Evolutionary conservation across 2,888 invertebrate species (phyloP), one percentile per base, ranked within the genome.

Genomic region (Ormyrus thymus): DNA sequence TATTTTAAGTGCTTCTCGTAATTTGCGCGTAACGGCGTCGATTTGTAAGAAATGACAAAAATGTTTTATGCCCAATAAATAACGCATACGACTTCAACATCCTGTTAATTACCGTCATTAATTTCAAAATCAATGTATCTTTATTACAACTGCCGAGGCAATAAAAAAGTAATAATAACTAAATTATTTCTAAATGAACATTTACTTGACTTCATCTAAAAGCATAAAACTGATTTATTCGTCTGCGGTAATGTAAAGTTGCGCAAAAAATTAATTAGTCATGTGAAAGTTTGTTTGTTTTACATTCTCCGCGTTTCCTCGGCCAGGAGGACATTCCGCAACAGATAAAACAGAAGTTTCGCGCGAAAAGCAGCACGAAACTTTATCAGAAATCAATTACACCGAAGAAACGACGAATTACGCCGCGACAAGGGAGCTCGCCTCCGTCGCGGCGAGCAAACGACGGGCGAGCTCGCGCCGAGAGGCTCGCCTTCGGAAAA

Each of bases 131-230:
- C 13, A 56, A 8, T 64, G 46, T 62, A 78, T 73, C 62, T 68
- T 62, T 69, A 69, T 46, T 48, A 29, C 51, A 45, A 50, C 5
- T 53, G 62, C 56, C 45, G 72, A 46, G 11, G 64, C 15, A 73
- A 74, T 69, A 9, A 62, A 69, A 74, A 62, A 51, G 78, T 69
- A 64, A 48, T 69, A 68, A 78, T 69, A 58, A 58, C 29, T 74
- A 48, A 62, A 69, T 78, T 56, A 78, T 61, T 61, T 58, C 48
- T 51, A 58, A 58, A 51, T 9, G 51, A 8, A 70, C 64, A 61
- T 61, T 61, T 51, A 43, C 61, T 46, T 7, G 59, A n/a, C 51
- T 61, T 53, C 61, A 61, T 61, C 45, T 0, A 45, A 58, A 6
- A 15, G 11, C 51, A 13, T 71, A 45, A 71, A 71, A 53, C n/a